Evolutionary conservation across 2,797 vertebrate species (phyloP), one percentile per base, ranked within the genome.

Genomic region (Gouania willdenowi): DNA sequence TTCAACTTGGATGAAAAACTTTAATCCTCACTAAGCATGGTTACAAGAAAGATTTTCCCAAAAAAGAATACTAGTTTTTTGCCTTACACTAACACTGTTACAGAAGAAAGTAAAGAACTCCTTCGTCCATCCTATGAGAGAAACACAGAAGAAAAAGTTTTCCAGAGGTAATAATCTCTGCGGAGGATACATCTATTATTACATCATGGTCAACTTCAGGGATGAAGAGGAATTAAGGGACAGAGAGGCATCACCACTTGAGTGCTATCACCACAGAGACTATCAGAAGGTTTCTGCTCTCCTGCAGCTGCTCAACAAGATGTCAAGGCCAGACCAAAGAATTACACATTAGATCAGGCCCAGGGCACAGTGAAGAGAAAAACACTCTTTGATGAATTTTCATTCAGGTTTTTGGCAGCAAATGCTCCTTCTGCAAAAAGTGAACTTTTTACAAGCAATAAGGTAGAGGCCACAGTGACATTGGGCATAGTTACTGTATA

Each of bases 161-260:
- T 64, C 55, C 67, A 69, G 63, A 77, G 68, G 76, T 78, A 73
- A 82, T 67, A 64, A 66, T 81, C 71, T 79, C 58, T 65, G 77
- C 72, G 58, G 54, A 55, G 46, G 41, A 66, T 86, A 41, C 48
- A 79, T 83, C 81, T 85, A 82, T 74, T 64, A 83, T 82, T 41
- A 18, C 57, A 59, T 58, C 57, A n/a, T 82, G 82, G 78, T 75
- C 79, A 78, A 63, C 82, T 75, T 84, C 77, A 85, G 86, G 23
- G 80, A 66, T 53, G 28, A 8, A 41, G 54, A 62, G 43, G 50
- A n/a, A n/a, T n/a, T 43, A 43, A 61, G 66, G 49, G 75, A 43
- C 41, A 22, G 43, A 37, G 28, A 65, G 51, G 54, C 37, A 53
- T 56, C 49, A 46, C 22, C n/a, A 8, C 44, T 18, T 22, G 14